Evolutionary conservation across 2,797 vertebrate species (phyloP).

Genomic region (Macropodus opercularis): DNA sequence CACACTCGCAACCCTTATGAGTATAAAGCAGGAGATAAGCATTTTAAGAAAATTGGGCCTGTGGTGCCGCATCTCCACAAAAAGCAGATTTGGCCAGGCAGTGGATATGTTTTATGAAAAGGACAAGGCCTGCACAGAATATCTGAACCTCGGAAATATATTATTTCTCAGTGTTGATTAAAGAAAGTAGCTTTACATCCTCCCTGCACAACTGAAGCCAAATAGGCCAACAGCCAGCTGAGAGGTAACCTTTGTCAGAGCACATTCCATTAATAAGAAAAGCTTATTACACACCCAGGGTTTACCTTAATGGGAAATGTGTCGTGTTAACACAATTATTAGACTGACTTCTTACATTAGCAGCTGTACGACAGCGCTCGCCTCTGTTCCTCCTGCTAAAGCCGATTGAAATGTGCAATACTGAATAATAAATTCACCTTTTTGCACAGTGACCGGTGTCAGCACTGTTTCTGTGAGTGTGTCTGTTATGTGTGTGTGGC

Average conservation of each 20-base stretch:
- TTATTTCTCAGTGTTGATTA: not conserved
- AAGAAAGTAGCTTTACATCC: not conserved
- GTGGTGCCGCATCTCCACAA: too few species aligned
- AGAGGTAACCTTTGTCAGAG: constrained; percentile 19
- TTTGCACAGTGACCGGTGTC: too few species aligned
- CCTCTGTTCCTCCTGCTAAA: not conserved
- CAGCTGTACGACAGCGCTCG: not conserved
- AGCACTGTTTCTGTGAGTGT: constrained; percentile 34
- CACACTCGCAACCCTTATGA: too few species aligned
- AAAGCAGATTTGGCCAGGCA: not conserved
- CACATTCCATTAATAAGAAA: constrained; percentile 21
- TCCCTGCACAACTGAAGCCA: not conserved
- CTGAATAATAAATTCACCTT: too few species aligned
- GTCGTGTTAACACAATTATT: constrained; percentile 34
- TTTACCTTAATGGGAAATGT: constrained; percentile 35
- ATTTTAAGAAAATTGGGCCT: not conserved
- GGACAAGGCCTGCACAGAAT: not conserved
- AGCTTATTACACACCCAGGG: constrained; percentile 17
- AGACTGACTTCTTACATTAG: constrained; percentile 13
- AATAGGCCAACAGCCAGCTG: not conserved
- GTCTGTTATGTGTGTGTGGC: constrained; percentile 8
- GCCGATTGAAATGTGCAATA: too few species aligned
- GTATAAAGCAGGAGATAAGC: too few species aligned
- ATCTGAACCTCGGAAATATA: not conserved
- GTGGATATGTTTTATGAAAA: not conserved